Base-by-base conservation (phyloP, 37 sponge, comb jelly and placozoan species). In the Chondrosia reniformis region DNA sequence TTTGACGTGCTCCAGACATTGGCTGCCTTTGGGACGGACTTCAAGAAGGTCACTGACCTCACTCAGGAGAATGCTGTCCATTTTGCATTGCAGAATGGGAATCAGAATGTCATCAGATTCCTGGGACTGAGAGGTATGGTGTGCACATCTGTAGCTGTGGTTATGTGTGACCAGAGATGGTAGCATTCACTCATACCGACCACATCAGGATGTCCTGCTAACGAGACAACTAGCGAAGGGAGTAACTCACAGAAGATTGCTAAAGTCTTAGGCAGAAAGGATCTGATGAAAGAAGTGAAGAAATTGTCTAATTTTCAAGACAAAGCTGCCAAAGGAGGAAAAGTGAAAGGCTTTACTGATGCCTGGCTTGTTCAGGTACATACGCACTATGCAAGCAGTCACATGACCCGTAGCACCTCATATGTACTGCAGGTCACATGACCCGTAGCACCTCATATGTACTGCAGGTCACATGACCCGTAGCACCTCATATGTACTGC, bases 21-120 rank as follows among this genome's bases (percentile, higher is more conserved):
- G 38, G 88, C 97, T 3, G 94, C 86, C 0, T 96, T 81, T 77
- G 86, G 94, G 36, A 94, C 91, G 8, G 82, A 93, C 80, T 90
- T 96, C 65, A 72, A 73, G 9, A 22, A 55, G n/a, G 4, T 78
- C 9, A 84, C 79, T 6, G 37, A 32, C 1, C 45, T 58, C 24
- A 32, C 63, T 8, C 76, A 75, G 43, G 88, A 94, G 55, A 94
- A 81, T 36, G 91, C 94, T 13, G 46, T 89, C 38, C 87, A 89
- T 80, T 79, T 87, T 75, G 94, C 88, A 62, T 80, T 83, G 6
- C 22, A 52, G 0, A 55, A 63, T 31, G 42, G 75, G 44, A 75
- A 84, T 15, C 76, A 85, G 59, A 82, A 85, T 55, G 75, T 76
- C 69, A 58, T 84, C 17, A 80, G 90, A 46, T 63, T 93, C 32